Base-by-base conservation (phyloP, 1,140 invertebrate species). In the Coboldia fuscipes region DNA sequence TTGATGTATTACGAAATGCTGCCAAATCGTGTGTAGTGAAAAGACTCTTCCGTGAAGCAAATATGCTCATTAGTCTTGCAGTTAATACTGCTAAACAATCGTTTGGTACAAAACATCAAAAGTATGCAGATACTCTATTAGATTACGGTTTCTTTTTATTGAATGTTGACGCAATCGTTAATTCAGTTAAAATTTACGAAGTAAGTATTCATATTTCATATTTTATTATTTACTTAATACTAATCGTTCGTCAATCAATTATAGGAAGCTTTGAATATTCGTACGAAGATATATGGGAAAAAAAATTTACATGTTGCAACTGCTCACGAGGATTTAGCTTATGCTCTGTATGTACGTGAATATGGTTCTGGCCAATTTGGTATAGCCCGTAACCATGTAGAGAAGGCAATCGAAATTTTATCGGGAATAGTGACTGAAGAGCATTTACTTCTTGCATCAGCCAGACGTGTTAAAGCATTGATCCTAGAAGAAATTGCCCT, bases 401-500 rank as follows among this genome's bases (percentile, higher is more conserved):
- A 82, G 43, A 68, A 68, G 43, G 80, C 85, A n/a, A 82, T 88
- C 37, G 57, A 63, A 10, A 82, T 85, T 29, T 74, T 90, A 59
- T 66, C 72, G 50, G 58, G 70, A 42, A 59, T 90, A 31, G 61
- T 93, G 36, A 79, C 81, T 1, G 52, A 60, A 14, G 72, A 88
- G 46, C 82, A 92, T 52, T 55, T 92, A 12, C 69, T 88, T 54
- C 54, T 90, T 30, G 79, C 84, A 1, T 86, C 82, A 24, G 81
- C 82, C 2, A 85, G 86, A 51, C 67, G 85, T 40, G 81, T 92
- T 0, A 85, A 90, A 60, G 86, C 86, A 1, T 58, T 94, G 27
- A 84, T 94, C 31, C 52, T 93, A 5, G 86, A 93, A 58, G 86
- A 94, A 60, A 86, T 92, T 36, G 86, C 85, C 1, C 63, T 92